Base-by-base conservation (phyloP, 2,113 vertebrate genomes). In the Mustela nigripes region DNA sequence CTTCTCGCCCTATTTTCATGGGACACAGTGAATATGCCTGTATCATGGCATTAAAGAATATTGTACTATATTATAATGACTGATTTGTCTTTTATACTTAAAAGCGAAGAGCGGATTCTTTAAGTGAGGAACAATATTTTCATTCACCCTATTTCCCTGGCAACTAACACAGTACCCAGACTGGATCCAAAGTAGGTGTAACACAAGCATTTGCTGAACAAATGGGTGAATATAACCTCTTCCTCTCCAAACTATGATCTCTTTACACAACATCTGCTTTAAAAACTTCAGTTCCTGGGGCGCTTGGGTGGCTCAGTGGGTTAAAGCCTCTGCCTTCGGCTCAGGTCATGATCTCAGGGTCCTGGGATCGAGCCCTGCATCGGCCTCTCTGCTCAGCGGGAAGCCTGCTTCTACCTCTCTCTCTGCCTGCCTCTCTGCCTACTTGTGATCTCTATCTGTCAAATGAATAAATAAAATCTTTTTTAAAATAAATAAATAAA, bases 181-280 rank as follows among this genome's bases (percentile, higher is more conserved):
- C 28, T 74, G 36, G 89, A 93, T 93, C 42, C 45, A 90, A 87
- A 93, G 50, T 78, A 86, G 73, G 31, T 5, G 16, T 16, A 92
- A 95, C 89, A 76, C 16, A 94, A 91, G 14, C 15, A 94, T 78
- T 67, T 33, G 45, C 21, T 95, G 31, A 97, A 83, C 33, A 87
- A 95, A 73, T 80, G 28, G 26, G 53, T 90, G 56, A 60, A 83
- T 48, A 82, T 0, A 80, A 56, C 5, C 63, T 87, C 36, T 93
- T 89, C 81, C 58, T 87, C 60, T 50, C 28, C 39, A 85, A 82
- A 89, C 11, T 62, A 63, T 85, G 78, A 91, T 53, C 62, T 1
- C 24, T 56, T 95, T 80, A 92, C 14, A 89, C 9, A 95, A 93
- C 7, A 63, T 24, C 42, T 80, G 33, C 26, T 92, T 92, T 36